phyloP scores from a whole-genome alignment of 2,797 vertebrate species.

The Petrocephalus schoutedeni region DNA sequence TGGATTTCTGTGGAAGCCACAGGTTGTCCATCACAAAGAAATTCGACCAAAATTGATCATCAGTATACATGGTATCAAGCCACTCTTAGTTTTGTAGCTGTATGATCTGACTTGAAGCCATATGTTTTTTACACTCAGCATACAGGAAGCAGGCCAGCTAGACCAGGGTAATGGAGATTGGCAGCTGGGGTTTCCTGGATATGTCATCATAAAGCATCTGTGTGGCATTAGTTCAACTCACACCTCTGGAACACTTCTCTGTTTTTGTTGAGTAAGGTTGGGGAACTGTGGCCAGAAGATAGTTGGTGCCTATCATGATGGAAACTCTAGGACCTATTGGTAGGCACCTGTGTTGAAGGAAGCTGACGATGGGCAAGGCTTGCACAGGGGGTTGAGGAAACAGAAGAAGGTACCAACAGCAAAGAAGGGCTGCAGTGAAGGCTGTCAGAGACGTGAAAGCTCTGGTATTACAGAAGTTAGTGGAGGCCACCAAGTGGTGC shows the following conservation, averaged over 20 bases:
- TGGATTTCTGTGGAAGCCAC: not conserved
- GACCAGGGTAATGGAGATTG: not conserved
- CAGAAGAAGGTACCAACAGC: not conserved
- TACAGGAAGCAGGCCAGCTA: not conserved
- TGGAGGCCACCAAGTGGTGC: not conserved
- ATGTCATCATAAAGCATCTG: not conserved
- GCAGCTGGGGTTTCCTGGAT: not conserved
- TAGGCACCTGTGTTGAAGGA: not conserved
- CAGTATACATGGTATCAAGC: not conserved
- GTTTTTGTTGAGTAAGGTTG: not conserved
- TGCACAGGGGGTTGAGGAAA: not conserved
- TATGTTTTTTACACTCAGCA: not conserved
- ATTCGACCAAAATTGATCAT: not conserved
- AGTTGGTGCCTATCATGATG: not conserved
- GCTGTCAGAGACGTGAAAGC: not conserved
- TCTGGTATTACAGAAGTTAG: not conserved
- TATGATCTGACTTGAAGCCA: not conserved
- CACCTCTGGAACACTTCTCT: not conserved
- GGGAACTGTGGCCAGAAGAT: not conserved
- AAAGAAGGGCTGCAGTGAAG: not conserved
- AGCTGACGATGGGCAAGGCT: not conserved
- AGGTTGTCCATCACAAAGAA: not conserved
- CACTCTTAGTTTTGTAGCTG: not conserved
- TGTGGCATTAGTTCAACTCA: not conserved
- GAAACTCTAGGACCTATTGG: not conserved